phyloP scores from a whole-genome alignment of 37 sponge, comb jelly and placozoan genomes.

The Beroe forskalii region DNA sequence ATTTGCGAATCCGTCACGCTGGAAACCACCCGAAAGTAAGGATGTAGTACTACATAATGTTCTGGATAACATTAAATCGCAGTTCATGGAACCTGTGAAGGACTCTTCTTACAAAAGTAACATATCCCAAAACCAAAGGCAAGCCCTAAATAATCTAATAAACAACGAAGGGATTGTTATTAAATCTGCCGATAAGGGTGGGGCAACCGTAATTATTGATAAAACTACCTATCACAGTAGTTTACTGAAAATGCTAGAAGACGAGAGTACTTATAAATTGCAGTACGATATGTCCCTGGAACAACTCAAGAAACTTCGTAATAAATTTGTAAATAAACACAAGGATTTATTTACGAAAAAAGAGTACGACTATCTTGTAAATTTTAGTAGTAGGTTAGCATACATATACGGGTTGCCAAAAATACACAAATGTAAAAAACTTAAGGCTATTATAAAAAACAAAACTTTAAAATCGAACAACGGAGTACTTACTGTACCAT shows the following conservation, averaged over 20 bases:
- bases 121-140: too few relatives aligned
- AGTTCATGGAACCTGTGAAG: too few relatives aligned
- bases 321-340: background rate
- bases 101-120: too few relatives aligned
- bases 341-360: background rate
- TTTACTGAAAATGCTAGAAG: background rate
- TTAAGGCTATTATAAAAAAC: too few relatives aligned
- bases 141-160: background rate
- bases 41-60: too few relatives aligned
- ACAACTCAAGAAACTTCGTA: background rate
- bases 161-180: background rate
- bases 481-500: background rate
- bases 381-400: background rate
- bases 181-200: background rate
- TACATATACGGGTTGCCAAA: background rate
- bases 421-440: background rate
- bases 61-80: too few relatives aligned
- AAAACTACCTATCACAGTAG: background rate
- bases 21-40: too few relatives aligned
- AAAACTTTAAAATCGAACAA: too few relatives aligned
- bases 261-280: background rate
- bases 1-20: too few relatives aligned
- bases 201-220: background rate
- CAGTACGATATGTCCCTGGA: background rate
- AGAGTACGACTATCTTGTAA: background rate